These are phyloP conservation scores for Peromyscus nudipes DNA, from an alignment of 2,797 vertebrate genomes.

Conservation along the genomic window DNA sequence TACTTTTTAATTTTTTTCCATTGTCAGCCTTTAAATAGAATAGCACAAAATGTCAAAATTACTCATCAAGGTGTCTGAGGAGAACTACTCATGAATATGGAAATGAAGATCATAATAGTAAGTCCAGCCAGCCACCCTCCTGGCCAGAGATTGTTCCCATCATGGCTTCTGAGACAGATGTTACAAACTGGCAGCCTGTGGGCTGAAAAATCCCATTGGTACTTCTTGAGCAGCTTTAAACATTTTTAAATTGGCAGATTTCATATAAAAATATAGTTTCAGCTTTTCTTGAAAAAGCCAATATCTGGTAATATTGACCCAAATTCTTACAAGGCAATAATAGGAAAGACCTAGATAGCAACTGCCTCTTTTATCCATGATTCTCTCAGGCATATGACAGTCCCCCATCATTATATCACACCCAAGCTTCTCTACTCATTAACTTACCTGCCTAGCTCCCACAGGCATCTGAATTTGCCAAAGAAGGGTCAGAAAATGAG, in stretches of 20 bases:
- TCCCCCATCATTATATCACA: neutral
- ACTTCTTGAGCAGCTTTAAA: conserved; percentile 46
- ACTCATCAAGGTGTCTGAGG: conserved; percentile 39
- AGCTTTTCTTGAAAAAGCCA: conserved; percentile 61
- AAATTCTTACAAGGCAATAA: conserved; percentile 62
- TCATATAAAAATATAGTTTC: conserved; percentile 67
- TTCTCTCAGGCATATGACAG: conserved; percentile 27
- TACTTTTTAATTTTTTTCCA: conserved; percentile 19
- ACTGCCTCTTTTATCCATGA: neutral
- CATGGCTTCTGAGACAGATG: conserved; percentile 30
- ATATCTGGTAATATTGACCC: conserved; percentile 75
- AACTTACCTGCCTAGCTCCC: neutral
- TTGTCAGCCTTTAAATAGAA: conserved; percentile 58
- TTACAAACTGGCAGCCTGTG: conserved; percentile 45
- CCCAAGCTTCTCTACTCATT: conserved; percentile 2
- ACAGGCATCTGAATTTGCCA: neutral
- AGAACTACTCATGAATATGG: conserved; percentile 63
- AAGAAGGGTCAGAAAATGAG: neutral
- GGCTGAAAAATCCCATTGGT: conserved; percentile 19
- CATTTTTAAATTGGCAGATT: conserved; percentile 70
- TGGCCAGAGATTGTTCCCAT: neutral
- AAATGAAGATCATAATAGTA: conserved; percentile 13
- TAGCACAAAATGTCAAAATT: conserved; percentile 63
- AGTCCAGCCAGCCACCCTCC: neutral
- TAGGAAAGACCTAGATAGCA: conserved; percentile 48